phyloP scores from a whole-genome alignment of 1,140 invertebrate genomes.

The Drosophila pruinosa region DNA sequence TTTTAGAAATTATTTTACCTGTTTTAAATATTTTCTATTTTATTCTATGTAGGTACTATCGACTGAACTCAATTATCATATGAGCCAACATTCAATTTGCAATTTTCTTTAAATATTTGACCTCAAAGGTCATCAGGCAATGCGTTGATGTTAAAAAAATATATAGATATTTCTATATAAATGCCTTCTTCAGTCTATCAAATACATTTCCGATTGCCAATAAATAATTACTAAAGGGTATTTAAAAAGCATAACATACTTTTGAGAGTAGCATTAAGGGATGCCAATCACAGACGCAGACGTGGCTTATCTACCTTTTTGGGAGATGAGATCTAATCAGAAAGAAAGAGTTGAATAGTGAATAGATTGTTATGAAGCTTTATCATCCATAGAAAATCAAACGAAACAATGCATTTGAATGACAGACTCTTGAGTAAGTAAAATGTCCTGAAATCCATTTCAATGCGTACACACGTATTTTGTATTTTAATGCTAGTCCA shows the following conservation, averaged over 20 bases:
- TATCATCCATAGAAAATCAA: slow-evolving; percentile 15
- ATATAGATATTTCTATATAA: too few species aligned
- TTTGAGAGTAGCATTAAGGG: background rate
- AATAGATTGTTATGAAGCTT: slow-evolving; percentile 8
- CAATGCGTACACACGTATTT: slow-evolving; percentile 52
- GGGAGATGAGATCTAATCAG: slow-evolving; percentile 25
- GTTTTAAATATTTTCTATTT: too few species aligned
- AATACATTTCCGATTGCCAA: too few species aligned
- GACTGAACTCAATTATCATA: too few species aligned
- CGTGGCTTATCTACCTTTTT: slow-evolving; percentile 45
- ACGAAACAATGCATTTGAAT: slow-evolving; percentile 19
- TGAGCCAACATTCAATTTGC: too few species aligned
- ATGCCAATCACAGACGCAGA: slow-evolving; percentile 12
- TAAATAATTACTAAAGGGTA: too few species aligned
- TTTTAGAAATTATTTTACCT: too few species aligned
- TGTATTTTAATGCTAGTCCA: background rate
- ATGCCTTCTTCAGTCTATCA: too few species aligned
- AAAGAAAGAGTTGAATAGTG: slow-evolving; percentile 44
- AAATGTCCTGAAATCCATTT: background rate
- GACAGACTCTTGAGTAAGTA: slow-evolving; percentile 8
- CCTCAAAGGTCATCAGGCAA: too few species aligned
- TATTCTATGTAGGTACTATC: too few species aligned
- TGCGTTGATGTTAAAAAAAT: too few species aligned
- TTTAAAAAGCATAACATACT: slow-evolving; percentile 12
- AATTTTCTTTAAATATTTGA: too few species aligned